Percentiles rank a stretch among this genome's conserved stretches.
phyloP scores from a whole-genome alignment of 92 coral and sea anemone species.

The Porites rus region DNA sequence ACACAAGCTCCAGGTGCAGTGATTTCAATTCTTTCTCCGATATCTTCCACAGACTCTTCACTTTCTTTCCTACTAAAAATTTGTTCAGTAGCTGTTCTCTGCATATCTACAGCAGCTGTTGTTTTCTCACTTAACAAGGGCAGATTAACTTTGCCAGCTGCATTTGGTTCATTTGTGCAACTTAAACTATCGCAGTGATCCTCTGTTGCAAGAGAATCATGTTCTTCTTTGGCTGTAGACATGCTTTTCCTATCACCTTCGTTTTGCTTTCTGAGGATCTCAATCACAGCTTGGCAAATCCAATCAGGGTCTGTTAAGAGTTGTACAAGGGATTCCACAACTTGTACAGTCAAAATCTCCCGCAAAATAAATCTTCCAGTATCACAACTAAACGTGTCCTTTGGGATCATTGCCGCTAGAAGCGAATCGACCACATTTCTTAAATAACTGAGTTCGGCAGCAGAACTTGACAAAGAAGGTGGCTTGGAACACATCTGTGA shows the following conservation, averaged over 20 bases:
- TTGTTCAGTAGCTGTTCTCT: neutral
- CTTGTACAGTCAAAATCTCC: slow-evolving; percentile 86
- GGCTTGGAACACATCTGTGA: slow-evolving; percentile 71
- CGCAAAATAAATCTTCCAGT: slow-evolving; percentile 93
- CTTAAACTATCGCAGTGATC: neutral
- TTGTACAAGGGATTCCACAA: slow-evolving; percentile 66
- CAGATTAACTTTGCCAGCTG: neutral
- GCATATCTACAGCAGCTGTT: neutral
- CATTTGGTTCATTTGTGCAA: neutral
- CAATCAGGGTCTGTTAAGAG: slow-evolving; percentile 83
- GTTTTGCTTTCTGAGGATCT: slow-evolving; percentile 51
- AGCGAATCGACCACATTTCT: slow-evolving; percentile 85
- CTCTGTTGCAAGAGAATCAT: neutral
- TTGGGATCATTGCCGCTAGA: slow-evolving; percentile 67
- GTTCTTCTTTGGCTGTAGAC: neutral
- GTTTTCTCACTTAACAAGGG: neutral
- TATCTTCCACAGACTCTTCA: slow-evolving; percentile 14
- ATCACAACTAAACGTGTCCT: slow-evolving; percentile 77
- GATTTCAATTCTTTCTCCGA: slow-evolving; percentile 32
- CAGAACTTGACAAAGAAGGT: slow-evolving; percentile 58
- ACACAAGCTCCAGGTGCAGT: neutral
- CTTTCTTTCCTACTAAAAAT: slow-evolving; percentile 16
- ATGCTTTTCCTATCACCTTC: neutral
- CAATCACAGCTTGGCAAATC: slow-evolving; percentile 83
- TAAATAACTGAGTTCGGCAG: slow-evolving; percentile 82